Evolutionary conservation across 2,113 vertebrate species (phyloP).

Genomic region (Ranitomeya variabilis): DNA sequence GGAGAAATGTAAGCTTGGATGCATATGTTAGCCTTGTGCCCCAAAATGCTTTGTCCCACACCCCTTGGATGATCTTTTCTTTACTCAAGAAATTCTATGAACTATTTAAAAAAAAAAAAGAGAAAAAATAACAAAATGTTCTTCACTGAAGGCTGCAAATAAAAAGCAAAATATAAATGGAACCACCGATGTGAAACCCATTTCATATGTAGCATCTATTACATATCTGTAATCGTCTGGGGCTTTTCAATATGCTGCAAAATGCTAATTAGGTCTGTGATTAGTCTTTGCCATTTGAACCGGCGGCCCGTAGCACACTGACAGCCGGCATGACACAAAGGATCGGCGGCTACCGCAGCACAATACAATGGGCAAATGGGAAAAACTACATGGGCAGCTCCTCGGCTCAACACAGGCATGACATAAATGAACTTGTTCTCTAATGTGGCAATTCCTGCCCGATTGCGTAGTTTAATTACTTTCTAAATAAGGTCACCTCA

Average conservation of each 20-base stretch:
- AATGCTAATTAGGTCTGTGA: slow-evolving; percentile 40
- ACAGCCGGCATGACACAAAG: slow-evolving; percentile 26
- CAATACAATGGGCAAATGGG: neutral
- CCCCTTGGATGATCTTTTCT: neutral
- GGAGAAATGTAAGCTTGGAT: too few relatives aligned
- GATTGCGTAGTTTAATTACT: slow-evolving; percentile 47
- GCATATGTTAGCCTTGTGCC: neutral
- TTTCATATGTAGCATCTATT: neutral
- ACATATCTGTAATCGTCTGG: neutral
- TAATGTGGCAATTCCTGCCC: slow-evolving; percentile 5
- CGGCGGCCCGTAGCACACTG: neutral
- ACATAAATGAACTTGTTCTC: slow-evolving; percentile 18
- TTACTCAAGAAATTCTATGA: neutral
- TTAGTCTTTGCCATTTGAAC: slow-evolving; percentile 28
- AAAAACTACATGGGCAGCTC: slow-evolving; percentile 16
- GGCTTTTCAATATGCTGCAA: slow-evolving; percentile 24
- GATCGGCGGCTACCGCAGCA: neutral
- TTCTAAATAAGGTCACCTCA: slow-evolving; percentile 53
- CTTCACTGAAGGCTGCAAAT: neutral
- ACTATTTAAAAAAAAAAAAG: neutral
- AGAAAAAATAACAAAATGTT: neutral
- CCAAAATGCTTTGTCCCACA: neutral
- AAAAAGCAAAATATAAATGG: neutral
- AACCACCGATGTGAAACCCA: neutral
- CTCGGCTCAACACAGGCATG: neutral